Evolutionary conservation across 2,113 vertebrate species (phyloP).

Genomic region (Hystrix cristata): DNA sequence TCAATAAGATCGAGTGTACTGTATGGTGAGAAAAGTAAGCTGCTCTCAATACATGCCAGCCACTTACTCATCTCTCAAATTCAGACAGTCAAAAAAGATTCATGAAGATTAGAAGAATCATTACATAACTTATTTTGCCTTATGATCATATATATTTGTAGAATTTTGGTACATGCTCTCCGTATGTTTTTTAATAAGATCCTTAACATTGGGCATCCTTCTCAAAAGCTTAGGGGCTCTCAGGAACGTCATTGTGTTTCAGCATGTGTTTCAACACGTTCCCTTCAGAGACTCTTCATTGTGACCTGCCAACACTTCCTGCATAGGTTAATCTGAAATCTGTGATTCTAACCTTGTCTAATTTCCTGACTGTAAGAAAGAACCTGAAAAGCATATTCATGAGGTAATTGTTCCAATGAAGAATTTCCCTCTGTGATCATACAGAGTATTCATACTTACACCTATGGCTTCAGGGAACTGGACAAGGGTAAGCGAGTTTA

Average conservation of each 20-base stretch:
- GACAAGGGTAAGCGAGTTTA: conserved; percentile 69
- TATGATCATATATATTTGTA: background rate
- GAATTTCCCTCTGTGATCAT: background rate
- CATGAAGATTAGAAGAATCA: background rate
- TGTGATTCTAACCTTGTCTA: background rate
- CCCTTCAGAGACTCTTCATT: background rate
- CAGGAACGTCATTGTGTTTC: background rate
- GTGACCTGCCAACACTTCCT: background rate
- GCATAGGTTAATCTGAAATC: background rate
- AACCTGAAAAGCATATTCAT: background rate
- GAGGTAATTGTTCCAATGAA: background rate
- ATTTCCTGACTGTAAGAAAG: background rate
- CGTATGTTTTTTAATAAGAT: background rate
- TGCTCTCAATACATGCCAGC: background rate
- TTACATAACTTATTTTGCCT: background rate
- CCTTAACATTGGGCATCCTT: background rate
- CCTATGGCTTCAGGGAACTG: conserved; percentile 65
- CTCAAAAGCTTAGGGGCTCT: background rate
- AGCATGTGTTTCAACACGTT: background rate
- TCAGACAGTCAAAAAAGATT: background rate
- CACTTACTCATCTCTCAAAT: background rate
- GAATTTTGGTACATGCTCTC: background rate
- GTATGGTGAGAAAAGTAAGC: conserved; percentile 80
- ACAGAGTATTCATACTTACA: background rate
- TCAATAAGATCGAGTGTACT: conserved; percentile 91